Evolutionary conservation across 1,140 invertebrate genomes (phyloP).

Genomic region (Sinonovacula constricta): DNA sequence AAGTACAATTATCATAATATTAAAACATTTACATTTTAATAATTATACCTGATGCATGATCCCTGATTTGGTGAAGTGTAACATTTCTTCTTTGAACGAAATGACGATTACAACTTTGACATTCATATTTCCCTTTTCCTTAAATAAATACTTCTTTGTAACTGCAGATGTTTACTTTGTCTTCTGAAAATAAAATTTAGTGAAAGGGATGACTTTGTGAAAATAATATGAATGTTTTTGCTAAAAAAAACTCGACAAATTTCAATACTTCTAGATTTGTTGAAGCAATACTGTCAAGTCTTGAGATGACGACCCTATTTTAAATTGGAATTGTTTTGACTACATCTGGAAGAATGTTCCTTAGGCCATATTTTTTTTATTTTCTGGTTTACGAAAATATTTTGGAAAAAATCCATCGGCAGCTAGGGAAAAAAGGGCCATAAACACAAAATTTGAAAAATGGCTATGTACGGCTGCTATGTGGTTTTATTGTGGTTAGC

Average conservation of each 20-base stretch:
- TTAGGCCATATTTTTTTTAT: too few species aligned
- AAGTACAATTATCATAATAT: constrained; percentile 29
- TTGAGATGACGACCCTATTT: constrained; percentile 19
- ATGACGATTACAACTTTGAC: constrained; percentile 28
- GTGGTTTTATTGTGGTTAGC: too few species aligned
- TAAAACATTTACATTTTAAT: constrained; percentile 32
- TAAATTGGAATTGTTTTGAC: constrained; percentile 21
- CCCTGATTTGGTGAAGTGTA: constrained; percentile 29
- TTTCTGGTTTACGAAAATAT: too few species aligned
- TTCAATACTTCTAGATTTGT: constrained; percentile 20
- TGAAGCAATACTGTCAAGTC: constrained; percentile 25
- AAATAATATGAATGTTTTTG: constrained; percentile 30
- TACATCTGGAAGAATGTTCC: too few species aligned
- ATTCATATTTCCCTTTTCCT: constrained; percentile 24
- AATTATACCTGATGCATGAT: constrained; percentile 27
- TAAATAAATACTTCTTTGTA: constrained; percentile 29
- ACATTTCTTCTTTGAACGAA: constrained; percentile 30
- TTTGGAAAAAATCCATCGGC: too few species aligned
- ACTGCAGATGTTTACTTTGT: constrained; percentile 28
- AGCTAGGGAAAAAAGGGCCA: too few species aligned
- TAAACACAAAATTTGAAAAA: too few species aligned
- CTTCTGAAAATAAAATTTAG: constrained; percentile 26
- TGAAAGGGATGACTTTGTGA: constrained; percentile 26
- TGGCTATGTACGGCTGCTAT: too few species aligned
- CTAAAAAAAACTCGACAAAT: constrained; percentile 29